Evolutionary conservation across 2,888 invertebrate species (phyloP).

Genomic region (Cephus nigrinus): DNA sequence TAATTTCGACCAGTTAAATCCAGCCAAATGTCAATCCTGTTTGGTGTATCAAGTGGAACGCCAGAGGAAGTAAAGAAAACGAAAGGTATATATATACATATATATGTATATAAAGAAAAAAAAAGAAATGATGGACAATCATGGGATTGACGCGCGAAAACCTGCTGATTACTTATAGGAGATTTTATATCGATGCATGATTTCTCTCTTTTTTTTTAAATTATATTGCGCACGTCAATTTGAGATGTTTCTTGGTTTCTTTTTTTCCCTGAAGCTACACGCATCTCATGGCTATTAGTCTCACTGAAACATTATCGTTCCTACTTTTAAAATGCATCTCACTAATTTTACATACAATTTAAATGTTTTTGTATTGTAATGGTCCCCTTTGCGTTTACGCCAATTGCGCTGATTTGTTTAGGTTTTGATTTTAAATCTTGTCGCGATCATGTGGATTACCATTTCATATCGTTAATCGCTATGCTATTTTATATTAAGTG

Average conservation of each 20-base stretch:
- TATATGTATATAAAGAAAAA: too few relatives aligned
- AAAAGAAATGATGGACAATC: neutral
- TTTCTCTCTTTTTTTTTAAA: neutral
- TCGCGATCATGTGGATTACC: neutral
- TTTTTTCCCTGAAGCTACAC: neutral
- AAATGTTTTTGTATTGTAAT: neutral
- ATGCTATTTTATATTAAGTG: conserved; percentile 27
- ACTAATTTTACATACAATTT: conserved; percentile 12
- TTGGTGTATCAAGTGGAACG: neutral
- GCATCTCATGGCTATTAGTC: neutral
- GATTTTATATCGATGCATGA: neutral
- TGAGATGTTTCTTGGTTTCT: neutral
- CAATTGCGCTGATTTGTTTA: neutral
- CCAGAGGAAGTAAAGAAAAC: neutral
- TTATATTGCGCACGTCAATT: neutral
- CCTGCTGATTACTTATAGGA: neutral
- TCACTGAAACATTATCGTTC: conserved; percentile 23
- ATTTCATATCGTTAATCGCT: neutral
- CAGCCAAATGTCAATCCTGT: neutral
- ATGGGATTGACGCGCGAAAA: neutral
- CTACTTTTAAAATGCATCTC: conserved; percentile 28
- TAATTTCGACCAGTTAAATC: neutral
- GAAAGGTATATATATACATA: neutral
- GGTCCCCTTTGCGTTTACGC: neutral
- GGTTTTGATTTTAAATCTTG: neutral